Percentiles rank a stretch among this genome's conserved stretches.
These are phyloP conservation scores for Drosophila pseudotakahashii DNA, from an alignment of 2,888 invertebrate species.

Conservation along the genomic window DNA sequence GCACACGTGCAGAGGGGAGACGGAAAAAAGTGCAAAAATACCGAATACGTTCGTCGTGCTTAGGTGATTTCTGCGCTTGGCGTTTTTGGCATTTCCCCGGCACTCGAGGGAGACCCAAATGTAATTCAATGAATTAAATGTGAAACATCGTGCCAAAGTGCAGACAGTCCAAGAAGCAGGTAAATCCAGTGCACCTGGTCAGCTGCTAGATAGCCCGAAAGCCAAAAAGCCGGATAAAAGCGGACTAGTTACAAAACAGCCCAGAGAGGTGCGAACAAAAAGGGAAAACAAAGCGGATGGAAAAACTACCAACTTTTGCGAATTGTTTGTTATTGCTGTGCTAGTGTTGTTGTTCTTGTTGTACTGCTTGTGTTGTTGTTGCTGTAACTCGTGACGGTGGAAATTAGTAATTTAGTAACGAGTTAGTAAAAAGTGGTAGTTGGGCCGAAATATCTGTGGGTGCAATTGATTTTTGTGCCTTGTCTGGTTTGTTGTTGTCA, in stretches of 20 bases:
- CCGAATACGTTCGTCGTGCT: background rate
- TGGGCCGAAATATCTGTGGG: background rate
- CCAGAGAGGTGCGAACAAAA: constrained; percentile 1
- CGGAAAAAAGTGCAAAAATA: too few relatives aligned
- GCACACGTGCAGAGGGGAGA: background rate
- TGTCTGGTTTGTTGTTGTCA: constrained; percentile 16
- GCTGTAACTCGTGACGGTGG: constrained; percentile 29
- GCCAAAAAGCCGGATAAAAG: background rate
- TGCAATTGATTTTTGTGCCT: constrained; percentile 34
- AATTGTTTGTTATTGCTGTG: constrained; percentile 37
- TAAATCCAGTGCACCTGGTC: background rate
- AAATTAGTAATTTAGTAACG: constrained; percentile 31
- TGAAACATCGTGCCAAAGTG: constrained; percentile 8
- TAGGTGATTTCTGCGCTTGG: background rate
- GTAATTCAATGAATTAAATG: constrained; percentile 1
- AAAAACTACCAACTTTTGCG: constrained; percentile 8
- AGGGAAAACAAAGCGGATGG: background rate
- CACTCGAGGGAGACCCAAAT: too few relatives aligned
- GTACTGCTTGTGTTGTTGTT: constrained; percentile 5
- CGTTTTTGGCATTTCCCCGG: background rate
- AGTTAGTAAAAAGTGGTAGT: background rate
- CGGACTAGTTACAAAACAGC: constrained; percentile 3
- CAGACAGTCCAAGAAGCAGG: constrained; percentile 1
- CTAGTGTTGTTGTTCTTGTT: constrained; percentile 25
- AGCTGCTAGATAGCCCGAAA: background rate